These are phyloP conservation scores for Cinclus cinclus DNA, from an alignment of 2,113 vertebrate species.

Conservation along the genomic window DNA sequence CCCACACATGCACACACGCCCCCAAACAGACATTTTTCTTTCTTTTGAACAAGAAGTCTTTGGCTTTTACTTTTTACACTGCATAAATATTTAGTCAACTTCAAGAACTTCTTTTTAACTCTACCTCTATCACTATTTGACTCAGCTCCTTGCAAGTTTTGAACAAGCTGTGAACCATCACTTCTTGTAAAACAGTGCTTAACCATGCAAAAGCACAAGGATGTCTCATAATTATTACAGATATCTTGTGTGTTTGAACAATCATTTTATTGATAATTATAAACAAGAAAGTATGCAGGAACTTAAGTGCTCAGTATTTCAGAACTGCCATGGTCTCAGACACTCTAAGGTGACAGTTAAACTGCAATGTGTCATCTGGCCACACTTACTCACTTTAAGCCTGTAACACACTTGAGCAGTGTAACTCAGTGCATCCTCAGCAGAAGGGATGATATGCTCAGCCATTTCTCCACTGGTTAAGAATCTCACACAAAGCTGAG, in stretches of 20 bases:
- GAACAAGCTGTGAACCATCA: not conserved
- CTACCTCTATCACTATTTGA: not conserved
- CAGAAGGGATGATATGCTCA: not conserved
- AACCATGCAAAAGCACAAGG: not conserved
- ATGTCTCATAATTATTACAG: not conserved
- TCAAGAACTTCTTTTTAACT: slow-evolving; percentile 25
- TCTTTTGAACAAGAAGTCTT: not conserved
- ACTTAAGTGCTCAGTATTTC: not conserved
- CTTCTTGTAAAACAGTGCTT: not conserved
- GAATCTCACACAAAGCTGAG: not conserved
- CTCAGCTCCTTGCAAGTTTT: not conserved
- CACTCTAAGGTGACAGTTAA: not conserved
- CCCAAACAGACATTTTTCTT: not conserved
- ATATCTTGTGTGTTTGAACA: not conserved
- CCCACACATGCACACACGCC: fast-evolving
- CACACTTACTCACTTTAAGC: not conserved
- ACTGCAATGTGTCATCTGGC: not conserved
- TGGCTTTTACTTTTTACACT: not conserved
- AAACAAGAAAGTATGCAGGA: not conserved
- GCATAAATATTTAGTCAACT: slow-evolving; percentile 31
- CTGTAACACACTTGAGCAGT: not conserved
- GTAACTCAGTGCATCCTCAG: not conserved
- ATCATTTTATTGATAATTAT: not conserved
- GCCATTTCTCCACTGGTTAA: not conserved
- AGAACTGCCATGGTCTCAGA: not conserved